Evolutionary conservation across 2,888 invertebrate species (phyloP), one percentile per base, ranked within the genome.

Genomic region (Phaedon cochleariae): DNA sequence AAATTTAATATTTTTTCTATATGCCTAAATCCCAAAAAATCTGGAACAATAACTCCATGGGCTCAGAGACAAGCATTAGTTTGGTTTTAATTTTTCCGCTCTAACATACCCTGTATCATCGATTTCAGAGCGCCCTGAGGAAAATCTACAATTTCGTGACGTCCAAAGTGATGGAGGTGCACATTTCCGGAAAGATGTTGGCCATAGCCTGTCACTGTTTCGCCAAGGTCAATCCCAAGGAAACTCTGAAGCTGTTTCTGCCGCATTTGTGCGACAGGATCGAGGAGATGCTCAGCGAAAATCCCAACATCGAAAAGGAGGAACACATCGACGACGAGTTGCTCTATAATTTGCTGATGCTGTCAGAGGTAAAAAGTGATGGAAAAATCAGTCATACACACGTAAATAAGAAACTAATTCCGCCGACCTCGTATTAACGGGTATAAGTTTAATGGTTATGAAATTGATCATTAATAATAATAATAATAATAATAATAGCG

Each of bases 151-250:
- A 88, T 9, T 96, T 94, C 81, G 88, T 90, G 0, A 90, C 89
- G 0, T 89, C 89, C 59, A 88, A 90, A 26, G 90, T 94, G n/a
- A 88, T 94, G 73, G 96, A 96, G 81, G 90, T 92, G 0, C 90
- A 90, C 75, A 92, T 96, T 0, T 92, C 95, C 0, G 96, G 95
- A 0, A 90, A 90, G 78, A 88, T 94, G 80, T 89, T 93, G 0
- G 93, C 92, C 0, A 88, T 90, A 9, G 83, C 96, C 65, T 88
- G 93, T 67, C 87, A 90, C 62, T 85, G 87, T 9, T 91, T 91
- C 77, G 85, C 88, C 0, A 84, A 86, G 75, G 88, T 90, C 0
- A 89, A 93, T 76, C 87, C 94, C 0, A 87, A 88, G 62, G 86
- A 90, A 57, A 91, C 93, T 0, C 79, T 94, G 64, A 89, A 90